A percentile compares a stretch with the other conserved stretches of the same genome.
Evolutionary conservation across 2,797 vertebrate genomes (phyloP).

Genomic region (Dicrostonyx torquatus): DNA sequence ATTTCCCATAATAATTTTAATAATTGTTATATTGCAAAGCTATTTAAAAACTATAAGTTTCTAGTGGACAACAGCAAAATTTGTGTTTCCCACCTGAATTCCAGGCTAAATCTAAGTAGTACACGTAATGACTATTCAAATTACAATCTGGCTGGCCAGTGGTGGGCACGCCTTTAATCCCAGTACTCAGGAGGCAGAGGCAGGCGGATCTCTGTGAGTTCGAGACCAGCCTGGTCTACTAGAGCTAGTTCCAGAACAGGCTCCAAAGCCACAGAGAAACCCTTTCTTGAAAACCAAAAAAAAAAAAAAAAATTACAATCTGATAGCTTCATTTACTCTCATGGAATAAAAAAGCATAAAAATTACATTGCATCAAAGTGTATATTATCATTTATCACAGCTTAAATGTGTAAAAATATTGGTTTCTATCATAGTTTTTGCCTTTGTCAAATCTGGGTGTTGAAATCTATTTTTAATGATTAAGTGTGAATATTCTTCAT

Average conservation of each 20-base stretch:
- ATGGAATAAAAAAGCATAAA: not conserved
- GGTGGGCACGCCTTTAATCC: too few species aligned
- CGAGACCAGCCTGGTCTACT: too few species aligned
- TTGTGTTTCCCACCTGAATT: not conserved
- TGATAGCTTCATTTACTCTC: not conserved
- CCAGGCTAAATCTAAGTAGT: not conserved
- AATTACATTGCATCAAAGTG: not conserved
- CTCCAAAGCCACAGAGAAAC: too few species aligned
- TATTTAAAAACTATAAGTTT: not conserved
- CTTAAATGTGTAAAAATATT: not conserved
- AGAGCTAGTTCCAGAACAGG: too few species aligned
- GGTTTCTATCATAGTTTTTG: not conserved
- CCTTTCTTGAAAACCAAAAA: too few species aligned
- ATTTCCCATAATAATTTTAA: not conserved
- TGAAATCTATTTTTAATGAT: not conserved
- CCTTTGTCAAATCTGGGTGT: not conserved
- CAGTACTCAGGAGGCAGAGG: too few species aligned
- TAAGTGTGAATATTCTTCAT: not conserved
- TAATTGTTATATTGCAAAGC: not conserved
- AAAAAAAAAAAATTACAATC: not conserved
- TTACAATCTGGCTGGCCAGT: too few species aligned
- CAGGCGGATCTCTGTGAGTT: too few species aligned
- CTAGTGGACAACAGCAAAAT: not conserved
- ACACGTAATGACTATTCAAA: not conserved
- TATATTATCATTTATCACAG: not conserved